Base-by-base conservation (phyloP, 1,140 invertebrate species). In the Galendromus occidentalis region DNA sequence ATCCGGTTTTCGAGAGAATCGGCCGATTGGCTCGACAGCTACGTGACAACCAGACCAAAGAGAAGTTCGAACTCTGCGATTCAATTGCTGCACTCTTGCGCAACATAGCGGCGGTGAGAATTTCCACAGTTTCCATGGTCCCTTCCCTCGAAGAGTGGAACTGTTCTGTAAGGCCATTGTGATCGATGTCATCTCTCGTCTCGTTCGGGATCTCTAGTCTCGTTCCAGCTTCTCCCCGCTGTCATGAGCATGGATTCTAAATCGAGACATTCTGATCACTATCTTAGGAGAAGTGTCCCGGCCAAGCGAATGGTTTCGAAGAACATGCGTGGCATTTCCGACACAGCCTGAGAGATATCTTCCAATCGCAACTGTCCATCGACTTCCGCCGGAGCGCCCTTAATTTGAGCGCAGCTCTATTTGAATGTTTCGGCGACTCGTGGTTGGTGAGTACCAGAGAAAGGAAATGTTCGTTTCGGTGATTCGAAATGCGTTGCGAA, bases 11-110 rank as follows among this genome's bases (percentile, higher is more conserved):
- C 2, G 51, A 59, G 4, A 25, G 20, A 14, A 22, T 59, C 14
- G 14, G 33, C 9, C 51, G 51, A 4, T 9, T 59, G 12, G 51
- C 22, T 25, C 14, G 25, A 17, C 25, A 59, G 51, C 51, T 59
- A 12, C 51, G 33, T 2, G 25, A 25, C 14, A 59, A 59, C 33
- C 22, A 18, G 17, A 25, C 25, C 22, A 25, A 59, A 25, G 51
- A 59, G 9, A 59, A 59, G 22, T 59, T 59, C 51, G 51, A 59
- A 33, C 51, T 59, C 33, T 59, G 51, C 20, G 51, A 59, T 29
- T 59, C 51, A 9, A n/a, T 59, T 4, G 51, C 51, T 12, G 51
- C 51, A 17, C 14, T 59, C 17, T 22, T 59, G 2, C 25, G 33
- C 14, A 59, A 59, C 25, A 59, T 59, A 20, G 14, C 51, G 25